Evolutionary conservation across 2,113 vertebrate genomes (phyloP).

Genomic region (Bos javanicus): DNA sequence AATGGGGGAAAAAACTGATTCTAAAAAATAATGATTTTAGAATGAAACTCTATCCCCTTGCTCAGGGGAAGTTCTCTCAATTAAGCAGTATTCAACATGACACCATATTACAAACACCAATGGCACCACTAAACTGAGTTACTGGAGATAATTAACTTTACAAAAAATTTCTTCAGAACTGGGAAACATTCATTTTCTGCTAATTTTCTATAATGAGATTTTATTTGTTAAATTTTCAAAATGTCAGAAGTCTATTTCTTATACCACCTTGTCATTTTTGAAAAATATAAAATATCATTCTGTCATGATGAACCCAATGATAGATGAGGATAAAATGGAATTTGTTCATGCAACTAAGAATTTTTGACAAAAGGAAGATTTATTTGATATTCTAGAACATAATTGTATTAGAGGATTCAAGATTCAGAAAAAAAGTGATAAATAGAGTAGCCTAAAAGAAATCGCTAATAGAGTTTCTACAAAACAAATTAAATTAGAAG

Average conservation of each 20-base stretch:
- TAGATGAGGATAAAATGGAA: slow-evolving; percentile 13
- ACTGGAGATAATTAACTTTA: neutral
- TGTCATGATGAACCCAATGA: neutral
- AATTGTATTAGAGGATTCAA: neutral
- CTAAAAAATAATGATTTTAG: neutral
- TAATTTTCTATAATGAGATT: slow-evolving; percentile 41
- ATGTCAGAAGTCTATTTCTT: neutral
- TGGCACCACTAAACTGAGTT: neutral
- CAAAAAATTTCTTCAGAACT: neutral
- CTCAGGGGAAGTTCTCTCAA: neutral
- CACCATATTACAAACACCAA: neutral
- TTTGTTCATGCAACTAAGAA: neutral
- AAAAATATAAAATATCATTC: neutral
- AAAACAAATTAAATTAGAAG: slow-evolving; percentile 52
- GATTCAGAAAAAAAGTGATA: neutral
- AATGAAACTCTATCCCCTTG: neutral
- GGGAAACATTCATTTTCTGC: neutral
- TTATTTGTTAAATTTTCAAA: slow-evolving; percentile 42
- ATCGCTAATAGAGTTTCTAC: neutral
- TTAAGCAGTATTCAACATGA: neutral
- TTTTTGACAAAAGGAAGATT: neutral
- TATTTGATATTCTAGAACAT: slow-evolving; percentile 33
- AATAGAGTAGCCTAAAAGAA: neutral
- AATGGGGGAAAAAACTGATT: neutral
- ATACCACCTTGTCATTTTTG: neutral